Conservation (phyloP, 92 coral and sea anemone genomes). For the Parazoanthus swiftii region DNA sequence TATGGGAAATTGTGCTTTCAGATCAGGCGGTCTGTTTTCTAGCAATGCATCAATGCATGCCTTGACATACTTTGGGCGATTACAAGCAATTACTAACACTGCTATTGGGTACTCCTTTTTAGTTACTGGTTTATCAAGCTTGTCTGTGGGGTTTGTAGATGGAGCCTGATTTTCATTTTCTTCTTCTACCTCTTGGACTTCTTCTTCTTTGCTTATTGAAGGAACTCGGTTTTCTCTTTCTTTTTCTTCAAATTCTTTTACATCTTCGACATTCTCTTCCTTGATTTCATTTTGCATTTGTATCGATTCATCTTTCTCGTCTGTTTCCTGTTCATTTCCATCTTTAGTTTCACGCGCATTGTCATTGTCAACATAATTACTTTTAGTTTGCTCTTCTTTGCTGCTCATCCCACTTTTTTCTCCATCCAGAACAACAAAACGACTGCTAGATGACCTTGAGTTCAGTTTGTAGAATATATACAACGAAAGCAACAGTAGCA, state of each 20-base stretch:
- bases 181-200: neutral
- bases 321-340: neutral
- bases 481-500: constrained; percentile 1
- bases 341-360: neutral
- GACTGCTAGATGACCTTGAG: neutral
- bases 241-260: neutral
- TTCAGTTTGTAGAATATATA: constrained; percentile 20
- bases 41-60: constrained; percentile 77
- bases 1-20: constrained; percentile 62
- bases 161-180: neutral
- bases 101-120: constrained; percentile 51
- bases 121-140: neutral
- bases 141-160: neutral
- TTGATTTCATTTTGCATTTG: constrained; percentile 2
- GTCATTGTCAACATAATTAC: neutral
- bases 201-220: neutral
- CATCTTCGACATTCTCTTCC: neutral
- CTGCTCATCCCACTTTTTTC: neutral
- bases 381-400: neutral
- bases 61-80: constrained; percentile 79
- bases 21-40: constrained; percentile 58
- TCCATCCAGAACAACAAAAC: neutral
- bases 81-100: constrained; percentile 86
- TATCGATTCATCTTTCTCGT: neutral
- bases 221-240: neutral